Evolutionary conservation across 2,113 vertebrate genomes (phyloP).

Genomic region (Sardina pilchardus): DNA sequence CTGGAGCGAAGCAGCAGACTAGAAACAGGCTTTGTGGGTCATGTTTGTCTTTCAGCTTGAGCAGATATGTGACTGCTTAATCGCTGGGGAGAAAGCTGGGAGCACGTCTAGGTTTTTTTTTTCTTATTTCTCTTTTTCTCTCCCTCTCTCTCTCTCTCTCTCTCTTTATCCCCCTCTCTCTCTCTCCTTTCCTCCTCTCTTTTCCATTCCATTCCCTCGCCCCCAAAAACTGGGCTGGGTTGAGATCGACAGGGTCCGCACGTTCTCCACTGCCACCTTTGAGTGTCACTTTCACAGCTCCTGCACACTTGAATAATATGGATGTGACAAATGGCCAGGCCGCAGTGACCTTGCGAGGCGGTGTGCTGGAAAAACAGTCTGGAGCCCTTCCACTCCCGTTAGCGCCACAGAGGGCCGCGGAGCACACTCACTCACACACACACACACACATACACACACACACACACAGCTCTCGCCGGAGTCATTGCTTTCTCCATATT

Average conservation of each 20-base stretch:
- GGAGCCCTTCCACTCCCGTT: conserved; percentile 3
- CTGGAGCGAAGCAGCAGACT: conserved; percentile 23
- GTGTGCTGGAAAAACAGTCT: conserved; percentile 5
- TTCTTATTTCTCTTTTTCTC: not conserved
- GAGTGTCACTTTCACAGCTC: conserved; percentile 46
- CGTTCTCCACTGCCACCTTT: conserved; percentile 30
- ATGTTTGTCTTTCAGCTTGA: conserved; percentile 43
- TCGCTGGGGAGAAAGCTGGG: conserved; percentile 27
- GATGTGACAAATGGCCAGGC: conserved; percentile 45
- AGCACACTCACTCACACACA: not conserved
- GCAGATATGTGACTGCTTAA: conserved; percentile 43
- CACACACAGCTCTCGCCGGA: too few relatives aligned
- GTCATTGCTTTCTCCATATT: not conserved
- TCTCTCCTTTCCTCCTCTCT: not conserved
- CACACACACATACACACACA: not conserved
- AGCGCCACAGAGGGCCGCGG: not conserved
- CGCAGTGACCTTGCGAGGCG: conserved; percentile 32
- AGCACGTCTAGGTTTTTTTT: conserved; percentile 16
- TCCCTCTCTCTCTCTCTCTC: not conserved
- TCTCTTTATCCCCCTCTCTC: not conserved
- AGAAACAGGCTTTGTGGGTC: conserved; percentile 43
- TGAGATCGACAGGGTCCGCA: not conserved
- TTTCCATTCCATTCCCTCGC: not conserved
- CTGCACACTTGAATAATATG: conserved; percentile 47
- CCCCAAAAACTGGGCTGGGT: not conserved